These are phyloP conservation scores for Potorous gilbertii DNA, from an alignment of 2,797 vertebrate genomes.

Conservation along the genomic window DNA sequence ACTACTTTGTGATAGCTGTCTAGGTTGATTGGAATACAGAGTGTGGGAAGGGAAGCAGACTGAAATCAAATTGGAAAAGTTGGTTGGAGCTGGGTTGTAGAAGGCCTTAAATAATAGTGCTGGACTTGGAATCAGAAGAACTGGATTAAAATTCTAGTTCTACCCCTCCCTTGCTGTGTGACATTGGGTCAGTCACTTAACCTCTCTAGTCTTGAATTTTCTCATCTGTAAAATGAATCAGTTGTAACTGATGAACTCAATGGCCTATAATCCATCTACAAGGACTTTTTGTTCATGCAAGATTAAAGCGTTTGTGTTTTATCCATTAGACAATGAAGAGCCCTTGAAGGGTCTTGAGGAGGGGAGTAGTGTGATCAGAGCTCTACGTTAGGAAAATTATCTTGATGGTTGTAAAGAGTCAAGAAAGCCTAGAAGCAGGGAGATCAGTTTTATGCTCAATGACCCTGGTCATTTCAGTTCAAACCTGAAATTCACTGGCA, in stretches of 20 bases:
- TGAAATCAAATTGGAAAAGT: background rate
- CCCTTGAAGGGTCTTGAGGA: background rate
- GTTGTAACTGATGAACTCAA: background rate
- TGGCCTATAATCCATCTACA: background rate
- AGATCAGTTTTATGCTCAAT: background rate
- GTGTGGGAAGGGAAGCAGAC: background rate
- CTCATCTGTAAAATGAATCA: background rate
- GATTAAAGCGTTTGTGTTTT: background rate
- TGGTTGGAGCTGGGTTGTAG: background rate
- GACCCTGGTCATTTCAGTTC: background rate
- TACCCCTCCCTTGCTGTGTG: background rate
- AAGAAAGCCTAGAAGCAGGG: background rate
- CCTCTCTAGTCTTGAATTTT: background rate
- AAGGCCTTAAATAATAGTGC: background rate
- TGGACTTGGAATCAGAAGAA: background rate
- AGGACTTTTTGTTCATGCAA: background rate
- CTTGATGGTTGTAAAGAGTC: background rate
- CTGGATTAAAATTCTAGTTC: background rate
- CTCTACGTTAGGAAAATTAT: background rate
- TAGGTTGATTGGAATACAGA: background rate
- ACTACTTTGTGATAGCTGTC: background rate
- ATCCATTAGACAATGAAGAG: background rate
- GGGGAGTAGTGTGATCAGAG: background rate
- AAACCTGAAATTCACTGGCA: background rate
- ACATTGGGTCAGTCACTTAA: background rate